phyloP scores from a whole-genome alignment of 2,113 vertebrate species.

The Seriola aureovittata region DNA sequence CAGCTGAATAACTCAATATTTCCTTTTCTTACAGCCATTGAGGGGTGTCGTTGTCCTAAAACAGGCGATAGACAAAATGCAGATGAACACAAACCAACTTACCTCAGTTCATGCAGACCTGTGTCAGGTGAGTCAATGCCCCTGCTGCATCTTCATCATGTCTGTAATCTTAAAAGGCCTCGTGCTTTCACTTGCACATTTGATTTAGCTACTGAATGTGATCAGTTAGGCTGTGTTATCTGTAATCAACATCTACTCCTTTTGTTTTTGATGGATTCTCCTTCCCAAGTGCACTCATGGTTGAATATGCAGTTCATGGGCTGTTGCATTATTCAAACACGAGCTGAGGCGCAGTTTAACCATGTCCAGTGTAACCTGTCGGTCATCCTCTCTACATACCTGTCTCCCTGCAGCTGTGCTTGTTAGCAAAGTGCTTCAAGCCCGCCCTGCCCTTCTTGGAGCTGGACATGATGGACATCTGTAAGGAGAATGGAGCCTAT shows the following conservation, averaged over 20 bases:
- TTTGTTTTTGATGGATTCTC: neutral
- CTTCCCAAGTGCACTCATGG: neutral
- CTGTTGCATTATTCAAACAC: constrained; percentile 25
- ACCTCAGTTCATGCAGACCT: constrained; percentile 99
- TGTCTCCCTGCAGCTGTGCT: constrained; percentile 89
- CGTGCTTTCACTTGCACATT: neutral
- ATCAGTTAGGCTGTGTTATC: neutral
- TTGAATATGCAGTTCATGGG: neutral
- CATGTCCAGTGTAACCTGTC: neutral
- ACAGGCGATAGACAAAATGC: constrained; percentile 99
- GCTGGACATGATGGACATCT: constrained; percentile 99
- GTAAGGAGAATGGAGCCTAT: constrained; percentile 99
- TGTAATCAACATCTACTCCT: neutral
- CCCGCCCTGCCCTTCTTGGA: constrained; percentile 97
- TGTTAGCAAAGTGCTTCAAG: constrained; percentile 99
- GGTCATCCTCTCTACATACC: neutral
- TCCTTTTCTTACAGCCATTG: constrained; percentile 88
- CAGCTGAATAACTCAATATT: constrained; percentile 6
- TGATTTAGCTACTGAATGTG: neutral
- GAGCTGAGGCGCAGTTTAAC: neutral
- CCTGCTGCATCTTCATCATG: too few relatives aligned
- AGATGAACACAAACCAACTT: constrained; percentile 99
- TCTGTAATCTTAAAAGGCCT: neutral
- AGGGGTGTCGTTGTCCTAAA: constrained; percentile 96
- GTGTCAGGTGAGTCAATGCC: constrained; percentile 92